Evolutionary conservation across 2,113 vertebrate species (phyloP).

Genomic region (Pluvialis apricaria): DNA sequence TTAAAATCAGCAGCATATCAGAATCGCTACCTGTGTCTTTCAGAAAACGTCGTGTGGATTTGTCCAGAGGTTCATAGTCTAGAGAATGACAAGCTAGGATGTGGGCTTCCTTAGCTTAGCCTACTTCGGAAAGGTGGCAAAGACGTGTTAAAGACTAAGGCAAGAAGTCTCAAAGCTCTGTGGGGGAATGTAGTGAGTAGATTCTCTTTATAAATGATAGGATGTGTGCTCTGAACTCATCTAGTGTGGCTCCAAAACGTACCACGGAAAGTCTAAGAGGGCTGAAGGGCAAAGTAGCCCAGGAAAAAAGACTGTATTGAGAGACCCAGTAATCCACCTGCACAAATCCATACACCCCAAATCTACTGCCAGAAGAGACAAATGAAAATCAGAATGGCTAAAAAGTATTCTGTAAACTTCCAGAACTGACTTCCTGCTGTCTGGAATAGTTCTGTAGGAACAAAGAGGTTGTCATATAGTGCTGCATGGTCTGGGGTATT

Average conservation of each 20-base stretch:
- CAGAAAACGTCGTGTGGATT: slow-evolving; percentile 1
- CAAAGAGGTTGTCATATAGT: fast-evolving
- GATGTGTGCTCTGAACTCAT: slow-evolving; percentile 49
- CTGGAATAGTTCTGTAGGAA: not conserved
- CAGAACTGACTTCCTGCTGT: not conserved
- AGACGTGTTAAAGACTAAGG: not conserved
- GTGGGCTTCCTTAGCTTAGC: not conserved
- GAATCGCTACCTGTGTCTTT: not conserved
- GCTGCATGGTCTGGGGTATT: not conserved
- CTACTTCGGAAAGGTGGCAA: not conserved
- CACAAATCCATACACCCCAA: not conserved
- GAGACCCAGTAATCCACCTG: not conserved
- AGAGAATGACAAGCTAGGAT: not conserved
- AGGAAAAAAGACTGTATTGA: not conserved
- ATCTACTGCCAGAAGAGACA: not conserved
- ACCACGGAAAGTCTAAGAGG: not conserved
- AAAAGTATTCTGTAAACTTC: not conserved
- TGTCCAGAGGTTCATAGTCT: not conserved
- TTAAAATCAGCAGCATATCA: not conserved
- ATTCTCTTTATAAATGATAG: slow-evolving; percentile 30
- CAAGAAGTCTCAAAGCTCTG: not conserved
- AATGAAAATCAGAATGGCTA: not conserved
- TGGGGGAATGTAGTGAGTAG: not conserved
- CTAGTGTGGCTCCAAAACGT: not conserved
- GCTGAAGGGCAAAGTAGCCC: not conserved